A percentile compares a stretch with the other conserved stretches of the same genome.
These are phyloP conservation scores for Embidobia sp. DNA, from an alignment of 2,888 invertebrate genomes.

Conservation along the genomic window DNA sequence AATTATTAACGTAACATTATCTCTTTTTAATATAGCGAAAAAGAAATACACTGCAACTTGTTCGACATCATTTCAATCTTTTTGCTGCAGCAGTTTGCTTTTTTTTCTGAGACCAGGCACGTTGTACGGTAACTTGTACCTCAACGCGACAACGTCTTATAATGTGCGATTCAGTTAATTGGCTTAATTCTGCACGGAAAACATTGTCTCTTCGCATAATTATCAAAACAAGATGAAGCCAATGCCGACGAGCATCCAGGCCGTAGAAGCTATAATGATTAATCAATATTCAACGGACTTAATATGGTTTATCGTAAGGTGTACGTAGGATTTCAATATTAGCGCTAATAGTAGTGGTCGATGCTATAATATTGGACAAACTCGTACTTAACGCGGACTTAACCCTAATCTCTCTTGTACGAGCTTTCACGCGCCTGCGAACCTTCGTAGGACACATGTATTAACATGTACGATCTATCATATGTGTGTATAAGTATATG, in stretches of 20 bases:
- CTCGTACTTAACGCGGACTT: conserved; percentile 59
- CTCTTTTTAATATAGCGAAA: background rate
- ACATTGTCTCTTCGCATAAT: conserved; percentile 16
- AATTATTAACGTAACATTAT: conserved; percentile 17
- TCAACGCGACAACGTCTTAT: too few relatives aligned
- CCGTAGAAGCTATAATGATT: conserved; percentile 37
- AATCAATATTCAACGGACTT: conserved; percentile 51
- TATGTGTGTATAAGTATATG: conserved; percentile 42
- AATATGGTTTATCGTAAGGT: conserved; percentile 51
- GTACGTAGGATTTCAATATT: conserved; percentile 61
- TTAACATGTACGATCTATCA: conserved; percentile 42
- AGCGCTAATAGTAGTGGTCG: conserved; percentile 55
- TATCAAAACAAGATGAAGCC: conserved; percentile 37
- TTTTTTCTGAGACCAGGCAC: too few relatives aligned
- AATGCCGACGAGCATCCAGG: conserved; percentile 3
- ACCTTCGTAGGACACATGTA: conserved; percentile 53
- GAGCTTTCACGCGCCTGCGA: conserved; percentile 50
- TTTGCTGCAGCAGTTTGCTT: too few relatives aligned
- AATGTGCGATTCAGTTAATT: too few relatives aligned
- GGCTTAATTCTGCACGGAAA: background rate
- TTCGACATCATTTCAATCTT: too few relatives aligned
- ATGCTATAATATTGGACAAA: conserved; percentile 57
- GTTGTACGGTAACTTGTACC: too few relatives aligned
- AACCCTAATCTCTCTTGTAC: conserved; percentile 59
- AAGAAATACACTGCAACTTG: too few relatives aligned